Evolutionary conservation across 2,797 vertebrate genomes (phyloP).

Genomic region (Gobionotothen gibberifrons): DNA sequence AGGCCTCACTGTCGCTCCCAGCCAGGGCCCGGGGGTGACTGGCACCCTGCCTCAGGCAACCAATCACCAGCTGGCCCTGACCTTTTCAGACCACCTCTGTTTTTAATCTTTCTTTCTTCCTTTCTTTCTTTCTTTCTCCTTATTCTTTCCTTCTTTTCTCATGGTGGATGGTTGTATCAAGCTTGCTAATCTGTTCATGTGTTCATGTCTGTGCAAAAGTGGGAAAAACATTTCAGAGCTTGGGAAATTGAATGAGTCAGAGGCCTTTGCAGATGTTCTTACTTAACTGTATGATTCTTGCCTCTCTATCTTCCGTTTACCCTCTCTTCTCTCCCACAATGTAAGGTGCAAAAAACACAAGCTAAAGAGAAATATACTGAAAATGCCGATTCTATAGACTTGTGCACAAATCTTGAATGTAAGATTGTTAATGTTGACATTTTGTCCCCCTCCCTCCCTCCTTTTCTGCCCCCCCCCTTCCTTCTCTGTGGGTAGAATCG

Average conservation of each 20-base stretch:
- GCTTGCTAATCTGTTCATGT: constrained; percentile 20
- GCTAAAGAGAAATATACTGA: neutral
- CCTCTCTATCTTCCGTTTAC: neutral
- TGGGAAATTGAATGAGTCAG: constrained; percentile 45
- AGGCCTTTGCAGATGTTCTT: constrained; percentile 24
- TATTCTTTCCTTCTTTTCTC: constrained; percentile 3
- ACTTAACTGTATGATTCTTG: constrained; percentile 3
- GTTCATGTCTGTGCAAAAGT: constrained; percentile 40
- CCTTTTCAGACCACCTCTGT: constrained; percentile 65
- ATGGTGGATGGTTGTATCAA: neutral
- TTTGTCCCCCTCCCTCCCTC: constrained; percentile 17
- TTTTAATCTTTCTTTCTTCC: constrained; percentile 26
- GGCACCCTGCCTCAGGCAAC: constrained; percentile 69
- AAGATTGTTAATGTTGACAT: constrained; percentile 40
- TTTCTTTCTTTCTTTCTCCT: neutral
- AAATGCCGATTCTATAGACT: neutral
- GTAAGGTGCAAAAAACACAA: neutral
- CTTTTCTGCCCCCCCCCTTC: constrained; percentile 45
- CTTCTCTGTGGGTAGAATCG: constrained; percentile 86
- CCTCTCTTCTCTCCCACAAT: too few species aligned
- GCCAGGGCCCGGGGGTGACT: constrained; percentile 72
- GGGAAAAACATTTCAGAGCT: constrained; percentile 46
- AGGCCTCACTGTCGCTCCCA: constrained; percentile 69
- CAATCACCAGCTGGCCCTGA: constrained; percentile 81
- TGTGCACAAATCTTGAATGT: constrained; percentile 8